Evolutionary conservation across 1,140 invertebrate genomes (phyloP).

Genomic region (Probaryconus sp.): DNA sequence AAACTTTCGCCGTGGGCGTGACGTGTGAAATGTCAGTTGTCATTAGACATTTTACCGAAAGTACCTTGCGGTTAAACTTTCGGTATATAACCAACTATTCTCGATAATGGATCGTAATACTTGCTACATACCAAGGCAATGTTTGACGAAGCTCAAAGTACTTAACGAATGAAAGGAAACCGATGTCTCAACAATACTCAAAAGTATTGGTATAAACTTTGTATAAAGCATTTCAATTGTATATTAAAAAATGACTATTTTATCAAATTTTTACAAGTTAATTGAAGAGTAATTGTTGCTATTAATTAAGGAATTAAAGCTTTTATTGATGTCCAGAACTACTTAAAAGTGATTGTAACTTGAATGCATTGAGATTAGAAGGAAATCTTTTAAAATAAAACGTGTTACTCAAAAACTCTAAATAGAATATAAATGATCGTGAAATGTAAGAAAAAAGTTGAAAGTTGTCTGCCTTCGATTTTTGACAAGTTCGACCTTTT

Average conservation of each 20-base stretch:
- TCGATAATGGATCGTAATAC: constrained; percentile 56
- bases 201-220: constrained; percentile 4
- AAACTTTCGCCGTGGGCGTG: constrained; percentile 20
- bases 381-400: too few species aligned
- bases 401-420: constrained; percentile 3
- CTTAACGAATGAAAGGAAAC: constrained; percentile 57
- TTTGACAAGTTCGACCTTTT: constrained; percentile 37
- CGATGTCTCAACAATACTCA: constrained; percentile 43
- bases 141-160: constrained; percentile 44
- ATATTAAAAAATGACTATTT: too few species aligned
- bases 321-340: too few species aligned
- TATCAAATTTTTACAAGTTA: too few species aligned
- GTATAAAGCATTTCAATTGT: too few species aligned
- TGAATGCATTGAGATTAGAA: too few species aligned
- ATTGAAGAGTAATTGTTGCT: too few species aligned
- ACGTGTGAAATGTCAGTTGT: constrained; percentile 53
- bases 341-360: too few species aligned
- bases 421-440: constrained; percentile 27
- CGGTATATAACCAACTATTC: constrained; percentile 46
- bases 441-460: constrained; percentile 6
- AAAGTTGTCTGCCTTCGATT: constrained; percentile 14
- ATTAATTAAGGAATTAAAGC: too few species aligned
- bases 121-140: constrained; percentile 38
- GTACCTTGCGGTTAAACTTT: constrained; percentile 46
- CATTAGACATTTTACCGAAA: constrained; percentile 40